A percentile compares a stretch with the other conserved stretches of the same genome.
phyloP scores from a whole-genome alignment of 2,888 invertebrate species.

The Mimachlamys varia region DNA sequence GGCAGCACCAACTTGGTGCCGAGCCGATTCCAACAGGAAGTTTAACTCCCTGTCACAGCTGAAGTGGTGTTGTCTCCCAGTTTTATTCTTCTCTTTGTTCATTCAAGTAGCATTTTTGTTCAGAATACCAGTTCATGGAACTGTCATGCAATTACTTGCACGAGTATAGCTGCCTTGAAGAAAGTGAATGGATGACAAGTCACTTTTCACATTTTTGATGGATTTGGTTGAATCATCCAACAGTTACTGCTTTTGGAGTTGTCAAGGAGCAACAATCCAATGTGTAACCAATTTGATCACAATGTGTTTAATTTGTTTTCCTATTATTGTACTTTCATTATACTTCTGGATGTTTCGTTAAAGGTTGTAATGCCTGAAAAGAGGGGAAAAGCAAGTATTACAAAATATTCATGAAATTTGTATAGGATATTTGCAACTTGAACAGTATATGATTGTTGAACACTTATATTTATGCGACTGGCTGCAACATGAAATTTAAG shows the following conservation, averaged over 20 bases:
- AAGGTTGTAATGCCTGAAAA: slow-evolving; percentile 17
- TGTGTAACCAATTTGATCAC: slow-evolving; percentile 33
- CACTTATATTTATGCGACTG: too few relatives aligned
- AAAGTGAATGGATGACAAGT: background rate
- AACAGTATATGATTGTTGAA: too few relatives aligned
- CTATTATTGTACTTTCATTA: slow-evolving; percentile 18
- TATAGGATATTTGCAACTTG: too few relatives aligned
- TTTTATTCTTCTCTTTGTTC: background rate
- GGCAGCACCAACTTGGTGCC: background rate
- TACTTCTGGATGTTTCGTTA: slow-evolving; percentile 10
- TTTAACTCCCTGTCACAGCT: background rate
- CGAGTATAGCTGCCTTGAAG: background rate
- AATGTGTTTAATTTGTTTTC: background rate
- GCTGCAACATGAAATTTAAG: too few relatives aligned
- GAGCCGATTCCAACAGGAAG: background rate
- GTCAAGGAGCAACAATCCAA: slow-evolving; percentile 11
- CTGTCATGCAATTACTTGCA: background rate
- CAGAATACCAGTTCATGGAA: slow-evolving; percentile 12
- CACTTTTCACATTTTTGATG: background rate
- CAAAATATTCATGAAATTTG: background rate
- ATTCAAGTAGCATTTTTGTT: slow-evolving; percentile 32
- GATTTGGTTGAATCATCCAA: background rate
- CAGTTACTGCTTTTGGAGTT: slow-evolving; percentile 4
- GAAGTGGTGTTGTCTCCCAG: background rate
- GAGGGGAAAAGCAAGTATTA: background rate